phyloP scores from a whole-genome alignment of 2,888 invertebrate genomes.

The Oscheius sp. region DNA sequence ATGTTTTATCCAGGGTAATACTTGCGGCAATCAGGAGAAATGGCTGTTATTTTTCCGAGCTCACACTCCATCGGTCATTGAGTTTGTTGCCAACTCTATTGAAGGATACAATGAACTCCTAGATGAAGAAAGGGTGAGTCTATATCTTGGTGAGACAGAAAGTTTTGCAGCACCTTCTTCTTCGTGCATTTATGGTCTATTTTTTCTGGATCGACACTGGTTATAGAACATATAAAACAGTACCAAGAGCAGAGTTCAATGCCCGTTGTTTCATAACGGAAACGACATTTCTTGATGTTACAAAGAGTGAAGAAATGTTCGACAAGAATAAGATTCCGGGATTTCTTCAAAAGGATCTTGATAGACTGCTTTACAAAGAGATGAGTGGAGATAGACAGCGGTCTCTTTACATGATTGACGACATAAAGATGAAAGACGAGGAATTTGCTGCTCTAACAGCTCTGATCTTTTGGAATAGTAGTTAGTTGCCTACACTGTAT shows the following conservation, averaged over 20 bases:
- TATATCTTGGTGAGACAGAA: not conserved
- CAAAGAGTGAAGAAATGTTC: not conserved
- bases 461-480: constrained; percentile 14
- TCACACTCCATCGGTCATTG: constrained; percentile 3
- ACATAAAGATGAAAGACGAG: constrained; percentile 11
- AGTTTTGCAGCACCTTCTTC: not conserved
- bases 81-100: constrained; percentile 9
- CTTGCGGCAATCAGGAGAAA: not conserved
- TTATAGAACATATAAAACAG: not conserved
- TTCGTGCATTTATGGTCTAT: constrained; percentile 7
- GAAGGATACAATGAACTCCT: constrained; percentile 2
- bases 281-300: constrained; percentile 5
- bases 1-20: constrained; percentile 1
- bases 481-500: too few relatives aligned
- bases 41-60: not conserved
- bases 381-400: constrained; percentile 10
- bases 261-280: constrained; percentile 9
- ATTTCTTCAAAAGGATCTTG: not conserved
- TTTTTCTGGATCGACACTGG: constrained; percentile 14
- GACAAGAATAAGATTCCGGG: not conserved
- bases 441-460: constrained; percentile 3
- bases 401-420: constrained; percentile 1
- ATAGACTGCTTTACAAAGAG: constrained; percentile 9
- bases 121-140: constrained; percentile 8
- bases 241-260: not conserved